Percentiles rank a stretch among this genome's conserved stretches.
phyloP scores from a whole-genome alignment of 2,797 vertebrate species.

The Eurystomus glaucurus region DNA sequence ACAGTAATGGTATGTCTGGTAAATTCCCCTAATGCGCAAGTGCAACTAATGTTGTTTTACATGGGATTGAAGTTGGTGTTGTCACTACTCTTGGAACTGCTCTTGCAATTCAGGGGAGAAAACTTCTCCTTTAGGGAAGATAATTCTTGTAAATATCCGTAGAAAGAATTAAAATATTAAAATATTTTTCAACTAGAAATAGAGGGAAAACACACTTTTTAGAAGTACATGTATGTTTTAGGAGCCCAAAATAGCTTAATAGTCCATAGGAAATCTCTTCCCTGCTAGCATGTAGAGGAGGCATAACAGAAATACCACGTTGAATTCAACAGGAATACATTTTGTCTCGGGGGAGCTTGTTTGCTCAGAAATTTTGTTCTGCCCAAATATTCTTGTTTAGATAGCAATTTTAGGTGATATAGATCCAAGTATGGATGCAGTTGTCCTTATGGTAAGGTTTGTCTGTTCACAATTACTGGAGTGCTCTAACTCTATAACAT shows the following conservation, averaged over 20 bases:
- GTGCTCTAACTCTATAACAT: background rate
- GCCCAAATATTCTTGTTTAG: background rate
- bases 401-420: background rate
- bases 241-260: background rate
- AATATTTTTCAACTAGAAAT: background rate
- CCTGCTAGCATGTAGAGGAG: background rate
- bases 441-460: background rate
- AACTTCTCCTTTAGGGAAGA: background rate
- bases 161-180: background rate
- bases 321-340: background rate
- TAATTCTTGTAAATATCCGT: background rate
- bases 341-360: background rate
- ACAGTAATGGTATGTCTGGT: accelerated
- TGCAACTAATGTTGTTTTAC: accelerated
- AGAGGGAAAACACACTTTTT: background rate
- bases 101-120: background rate
- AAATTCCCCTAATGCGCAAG: accelerated
- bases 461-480: background rate
- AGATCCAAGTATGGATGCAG: background rate
- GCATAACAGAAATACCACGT: background rate
- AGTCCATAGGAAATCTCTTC: background rate
- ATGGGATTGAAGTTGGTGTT: accelerated
- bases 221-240: background rate
- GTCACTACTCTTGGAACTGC: background rate
- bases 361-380: background rate